Conservation (phyloP, 2,797 vertebrate genomes). For the Sebastes miniatus region DNA sequence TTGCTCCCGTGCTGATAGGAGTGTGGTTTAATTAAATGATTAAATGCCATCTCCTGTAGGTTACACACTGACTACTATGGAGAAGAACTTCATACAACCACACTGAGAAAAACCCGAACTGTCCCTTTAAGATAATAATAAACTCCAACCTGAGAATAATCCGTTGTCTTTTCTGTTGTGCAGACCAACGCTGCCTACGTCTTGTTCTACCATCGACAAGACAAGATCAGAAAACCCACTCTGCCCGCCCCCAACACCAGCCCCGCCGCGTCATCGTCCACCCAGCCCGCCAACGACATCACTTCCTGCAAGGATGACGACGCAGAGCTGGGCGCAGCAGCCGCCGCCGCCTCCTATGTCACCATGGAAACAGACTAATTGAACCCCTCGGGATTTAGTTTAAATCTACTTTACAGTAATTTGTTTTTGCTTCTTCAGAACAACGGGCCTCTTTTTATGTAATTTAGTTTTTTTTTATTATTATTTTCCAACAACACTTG, state of each 20-base stretch:
- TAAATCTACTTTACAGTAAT: not conserved
- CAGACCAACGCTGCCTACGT: conserved; percentile 92
- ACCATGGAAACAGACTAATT: conserved; percentile 81
- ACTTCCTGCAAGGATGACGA: conserved; percentile 50
- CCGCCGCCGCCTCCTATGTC: conserved; percentile 39
- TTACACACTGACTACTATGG: too few relatives aligned
- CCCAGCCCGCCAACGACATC: conserved; percentile 47
- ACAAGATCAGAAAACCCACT: conserved; percentile 81
- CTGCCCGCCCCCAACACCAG: conserved; percentile 43
- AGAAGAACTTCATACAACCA: too few relatives aligned
- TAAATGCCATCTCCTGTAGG: too few relatives aligned
- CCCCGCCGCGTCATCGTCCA: conserved; percentile 48
- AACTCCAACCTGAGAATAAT: not conserved
- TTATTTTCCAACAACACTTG: conserved; percentile 5
- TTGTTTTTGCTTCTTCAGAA: not conserved
- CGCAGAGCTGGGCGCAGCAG: conserved; percentile 26
- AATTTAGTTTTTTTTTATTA: not conserved
- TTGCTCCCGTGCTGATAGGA: too few relatives aligned
- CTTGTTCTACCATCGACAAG: conserved; percentile 90
- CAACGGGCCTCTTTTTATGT: not conserved
- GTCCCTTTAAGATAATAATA: not conserved
- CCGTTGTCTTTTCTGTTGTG: not conserved
- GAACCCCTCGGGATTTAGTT: not conserved
- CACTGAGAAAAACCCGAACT: not conserved
- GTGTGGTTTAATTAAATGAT: too few relatives aligned